These are phyloP conservation scores for Netelia inedita DNA, from an alignment of 2,888 invertebrate genomes.

Conservation along the genomic window DNA sequence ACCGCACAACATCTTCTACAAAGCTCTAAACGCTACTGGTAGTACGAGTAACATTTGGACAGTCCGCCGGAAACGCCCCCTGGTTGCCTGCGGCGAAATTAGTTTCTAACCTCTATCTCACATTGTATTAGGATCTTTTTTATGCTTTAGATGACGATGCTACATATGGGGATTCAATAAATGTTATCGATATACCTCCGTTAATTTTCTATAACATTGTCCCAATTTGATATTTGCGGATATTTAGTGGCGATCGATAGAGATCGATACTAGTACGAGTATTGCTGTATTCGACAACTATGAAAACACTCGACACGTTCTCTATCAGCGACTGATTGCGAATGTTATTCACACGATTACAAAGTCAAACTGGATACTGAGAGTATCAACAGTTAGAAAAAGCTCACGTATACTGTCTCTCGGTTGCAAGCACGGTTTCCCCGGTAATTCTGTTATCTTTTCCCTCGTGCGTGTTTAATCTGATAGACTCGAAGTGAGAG, in stretches of 20 bases:
- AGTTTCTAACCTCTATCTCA: too few relatives aligned
- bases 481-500: slow-evolving; percentile 13
- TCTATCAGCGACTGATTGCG: background rate
- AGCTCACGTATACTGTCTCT: background rate
- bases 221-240: background rate
- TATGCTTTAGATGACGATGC: too few relatives aligned
- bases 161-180: too few relatives aligned
- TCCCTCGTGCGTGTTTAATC: slow-evolving; percentile 46
- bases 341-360: slow-evolving; percentile 9
- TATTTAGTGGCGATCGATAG: background rate
- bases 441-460: slow-evolving; percentile 35
- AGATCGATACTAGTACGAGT: background rate
- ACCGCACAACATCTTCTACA: too few relatives aligned
- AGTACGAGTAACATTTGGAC: too few relatives aligned
- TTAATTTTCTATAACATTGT: background rate
- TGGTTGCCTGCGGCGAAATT: too few relatives aligned
- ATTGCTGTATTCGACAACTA: background rate
- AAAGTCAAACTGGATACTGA: slow-evolving; percentile 39
- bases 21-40: too few relatives aligned
- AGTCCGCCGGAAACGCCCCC: too few relatives aligned
- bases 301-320: background rate
- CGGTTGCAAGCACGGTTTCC: background rate
- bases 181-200: too few relatives aligned
- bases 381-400: background rate
- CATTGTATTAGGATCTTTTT: too few relatives aligned